Percentiles rank a stretch among this genome's conserved stretches.
Conservation (phyloP, 2,888 invertebrate species). For the Sympetrum striolatum region DNA sequence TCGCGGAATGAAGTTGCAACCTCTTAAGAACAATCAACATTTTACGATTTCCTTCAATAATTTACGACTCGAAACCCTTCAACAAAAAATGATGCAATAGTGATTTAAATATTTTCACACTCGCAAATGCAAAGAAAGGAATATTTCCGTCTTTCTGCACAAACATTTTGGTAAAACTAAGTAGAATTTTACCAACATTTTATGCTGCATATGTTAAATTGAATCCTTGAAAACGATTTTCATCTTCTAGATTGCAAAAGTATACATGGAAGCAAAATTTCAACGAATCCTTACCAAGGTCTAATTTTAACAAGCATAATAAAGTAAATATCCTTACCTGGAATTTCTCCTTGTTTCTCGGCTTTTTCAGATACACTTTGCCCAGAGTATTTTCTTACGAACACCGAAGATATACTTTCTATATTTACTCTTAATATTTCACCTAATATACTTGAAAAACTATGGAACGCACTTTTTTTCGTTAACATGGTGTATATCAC, state of each 20-base stretch:
- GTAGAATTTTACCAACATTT: no score
- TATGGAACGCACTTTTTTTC: no score
- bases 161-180: no score
- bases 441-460: background rate
- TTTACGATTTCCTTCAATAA: no score
- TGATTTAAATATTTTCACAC: background rate
- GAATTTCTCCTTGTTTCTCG: conserved; percentile 62
- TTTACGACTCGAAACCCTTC: no score
- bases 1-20: no score
- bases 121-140: background rate
- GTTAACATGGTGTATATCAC: no score
- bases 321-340: conserved; percentile 56
- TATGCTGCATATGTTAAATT: background rate
- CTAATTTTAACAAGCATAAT: conserved; percentile 39
- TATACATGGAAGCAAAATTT: background rate
- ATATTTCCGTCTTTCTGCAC: background rate
- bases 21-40: no score
- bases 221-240: background rate
- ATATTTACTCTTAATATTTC: background rate
- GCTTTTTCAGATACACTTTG: conserved; percentile 62
- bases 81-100: no score
- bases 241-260: background rate
- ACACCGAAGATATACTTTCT: background rate
- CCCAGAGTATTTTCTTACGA: conserved; percentile 51
- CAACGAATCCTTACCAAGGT: background rate